Evolutionary conservation across 2,888 invertebrate species (phyloP).

Genomic region (Tyria jacobaeae): DNA sequence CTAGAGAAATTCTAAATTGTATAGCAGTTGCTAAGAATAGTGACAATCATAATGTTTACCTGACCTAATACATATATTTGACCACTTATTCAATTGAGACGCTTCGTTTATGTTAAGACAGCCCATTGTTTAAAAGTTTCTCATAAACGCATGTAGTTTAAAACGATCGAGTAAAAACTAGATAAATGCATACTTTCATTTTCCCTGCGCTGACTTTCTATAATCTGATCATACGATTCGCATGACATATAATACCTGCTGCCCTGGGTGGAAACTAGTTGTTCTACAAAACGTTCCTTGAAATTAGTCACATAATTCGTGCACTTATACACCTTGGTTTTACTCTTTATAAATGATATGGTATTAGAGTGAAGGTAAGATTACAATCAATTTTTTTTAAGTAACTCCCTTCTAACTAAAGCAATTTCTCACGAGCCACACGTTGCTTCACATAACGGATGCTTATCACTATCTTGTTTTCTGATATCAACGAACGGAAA

Average conservation of each 20-base stretch:
- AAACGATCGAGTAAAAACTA: constrained; percentile 43
- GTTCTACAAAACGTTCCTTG: too few relatives aligned
- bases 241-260: constrained; percentile 10
- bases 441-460: constrained; percentile 11
- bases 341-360: not conserved
- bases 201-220: constrained; percentile 45
- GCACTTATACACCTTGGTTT: too few relatives aligned
- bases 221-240: too few relatives aligned
- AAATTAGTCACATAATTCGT: not conserved
- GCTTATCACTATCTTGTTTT: constrained; percentile 13
- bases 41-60: not conserved
- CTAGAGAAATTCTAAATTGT: too few relatives aligned
- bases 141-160: constrained; percentile 46
- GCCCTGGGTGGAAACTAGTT: too few relatives aligned
- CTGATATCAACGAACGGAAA: constrained; percentile 18
- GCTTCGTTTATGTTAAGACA: constrained; percentile 6
- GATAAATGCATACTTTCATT: constrained; percentile 45
- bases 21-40: too few relatives aligned
- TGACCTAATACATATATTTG: not conserved
- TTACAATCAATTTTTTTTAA: constrained; percentile 5
- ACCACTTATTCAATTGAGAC: not conserved
- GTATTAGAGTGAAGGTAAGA: not conserved
- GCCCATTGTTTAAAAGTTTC: constrained; percentile 43
- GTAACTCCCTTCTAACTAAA: not conserved
- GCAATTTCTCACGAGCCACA: constrained; percentile 4